phyloP scores from a whole-genome alignment of 2,797 vertebrate genomes.

The Luscinia luscinia region DNA sequence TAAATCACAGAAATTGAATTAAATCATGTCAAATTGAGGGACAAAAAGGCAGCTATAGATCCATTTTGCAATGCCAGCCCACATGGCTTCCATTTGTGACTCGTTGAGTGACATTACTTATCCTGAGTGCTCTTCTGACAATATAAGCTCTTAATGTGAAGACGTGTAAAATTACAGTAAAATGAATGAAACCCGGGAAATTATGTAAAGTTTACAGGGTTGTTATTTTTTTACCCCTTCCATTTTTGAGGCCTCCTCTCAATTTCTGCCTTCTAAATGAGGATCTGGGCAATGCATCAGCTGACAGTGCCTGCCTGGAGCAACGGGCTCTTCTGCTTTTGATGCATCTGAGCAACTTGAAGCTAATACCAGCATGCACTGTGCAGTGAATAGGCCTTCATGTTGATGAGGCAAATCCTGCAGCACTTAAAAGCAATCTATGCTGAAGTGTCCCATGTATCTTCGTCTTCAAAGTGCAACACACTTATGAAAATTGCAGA shows the following conservation, averaged over 20 bases:
- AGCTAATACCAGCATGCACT: neutral
- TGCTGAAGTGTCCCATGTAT: conserved; percentile 40
- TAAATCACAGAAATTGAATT: conserved; percentile 80
- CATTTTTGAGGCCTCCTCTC: neutral
- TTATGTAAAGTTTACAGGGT: conserved; percentile 29
- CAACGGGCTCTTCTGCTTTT: neutral
- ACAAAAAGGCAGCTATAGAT: conserved; percentile 80
- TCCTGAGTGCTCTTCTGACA: conserved; percentile 73
- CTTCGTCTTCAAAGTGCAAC: conserved; percentile 41
- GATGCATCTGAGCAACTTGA: conserved; percentile 25
- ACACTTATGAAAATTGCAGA: conserved; percentile 55
- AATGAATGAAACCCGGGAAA: conserved; percentile 57
- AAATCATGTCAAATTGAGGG: conserved; percentile 78
- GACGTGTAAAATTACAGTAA: conserved; percentile 60
- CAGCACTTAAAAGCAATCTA: conserved; percentile 36
- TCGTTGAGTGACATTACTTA: conserved; percentile 74
- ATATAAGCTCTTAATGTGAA: conserved; percentile 68
- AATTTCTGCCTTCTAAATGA: conserved; percentile 30
- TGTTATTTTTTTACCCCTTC: rapidly evolving
- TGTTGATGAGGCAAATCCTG: conserved; percentile 34
- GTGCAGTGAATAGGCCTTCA: neutral
- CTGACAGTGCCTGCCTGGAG: neutral
- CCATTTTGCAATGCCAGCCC: conserved; percentile 68
- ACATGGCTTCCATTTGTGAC: conserved; percentile 76
- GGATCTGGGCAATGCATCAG: neutral